Percentiles rank a stretch among this genome's conserved stretches.
These are phyloP conservation scores for Nemoura dubitans DNA, from an alignment of 2,888 invertebrate genomes.

Conservation along the genomic window DNA sequence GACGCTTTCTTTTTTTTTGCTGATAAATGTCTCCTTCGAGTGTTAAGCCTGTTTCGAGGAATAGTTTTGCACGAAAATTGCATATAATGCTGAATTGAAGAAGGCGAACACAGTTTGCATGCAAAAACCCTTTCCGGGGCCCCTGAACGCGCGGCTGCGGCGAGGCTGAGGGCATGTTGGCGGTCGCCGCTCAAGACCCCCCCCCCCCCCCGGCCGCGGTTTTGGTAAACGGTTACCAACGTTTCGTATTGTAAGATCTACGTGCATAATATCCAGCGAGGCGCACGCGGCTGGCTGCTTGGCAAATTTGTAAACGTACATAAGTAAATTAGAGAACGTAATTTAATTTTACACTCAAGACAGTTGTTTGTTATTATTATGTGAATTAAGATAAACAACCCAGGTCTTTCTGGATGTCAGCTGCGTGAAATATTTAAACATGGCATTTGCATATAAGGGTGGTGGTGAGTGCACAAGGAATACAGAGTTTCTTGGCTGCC, in stretches of 20 bases:
- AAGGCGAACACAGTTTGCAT: background rate
- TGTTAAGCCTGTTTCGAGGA: background rate
- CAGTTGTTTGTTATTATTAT: conserved; percentile 32
- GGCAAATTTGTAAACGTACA: conserved; percentile 14
- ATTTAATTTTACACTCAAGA: conserved; percentile 33
- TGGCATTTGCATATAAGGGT: conserved; percentile 7
- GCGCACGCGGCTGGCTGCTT: background rate
- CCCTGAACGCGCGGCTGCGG: background rate
- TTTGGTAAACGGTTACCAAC: conserved; percentile 3
- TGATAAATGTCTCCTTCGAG: conserved; percentile 1
- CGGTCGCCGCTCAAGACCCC: background rate
- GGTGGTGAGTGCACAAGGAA: background rate
- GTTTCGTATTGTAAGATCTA: conserved; percentile 9
- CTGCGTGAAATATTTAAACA: conserved; percentile 4
- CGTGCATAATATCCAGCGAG: background rate
- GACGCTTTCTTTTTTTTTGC: background rate
- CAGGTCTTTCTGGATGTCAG: background rate
- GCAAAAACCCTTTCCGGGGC: background rate
- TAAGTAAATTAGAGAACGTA: conserved; percentile 26
- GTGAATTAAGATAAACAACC: conserved; percentile 13
- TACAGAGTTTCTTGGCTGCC: background rate
- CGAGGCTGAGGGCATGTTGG: background rate
- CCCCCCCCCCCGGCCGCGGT: background rate
- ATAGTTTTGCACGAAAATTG: background rate
- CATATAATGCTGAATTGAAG: conserved; percentile 7